phyloP scores from a whole-genome alignment of 2,888 invertebrate species.

The Drosophila recens region DNA sequence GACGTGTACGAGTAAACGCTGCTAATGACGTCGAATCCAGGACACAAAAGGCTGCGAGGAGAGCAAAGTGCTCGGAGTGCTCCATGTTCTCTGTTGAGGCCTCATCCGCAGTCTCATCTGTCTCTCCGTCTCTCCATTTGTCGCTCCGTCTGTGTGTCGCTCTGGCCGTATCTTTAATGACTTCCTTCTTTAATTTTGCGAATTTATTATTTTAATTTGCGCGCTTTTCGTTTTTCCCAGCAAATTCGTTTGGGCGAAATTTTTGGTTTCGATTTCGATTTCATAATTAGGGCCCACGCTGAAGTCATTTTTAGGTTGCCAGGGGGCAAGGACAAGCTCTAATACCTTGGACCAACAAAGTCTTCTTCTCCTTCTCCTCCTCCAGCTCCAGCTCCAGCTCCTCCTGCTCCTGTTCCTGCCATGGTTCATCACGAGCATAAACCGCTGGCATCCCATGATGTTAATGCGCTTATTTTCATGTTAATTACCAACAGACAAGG shows the following conservation, averaged over 20 bases:
- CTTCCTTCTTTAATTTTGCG: slow-evolving; percentile 70
- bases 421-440: slow-evolving; percentile 40
- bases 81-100: slow-evolving; percentile 29
- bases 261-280: slow-evolving; percentile 69
- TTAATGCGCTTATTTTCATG: slow-evolving; percentile 77
- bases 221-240: slow-evolving; percentile 57
- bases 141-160: slow-evolving; percentile 4
- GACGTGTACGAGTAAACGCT: slow-evolving; percentile 77
- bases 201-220: slow-evolving; percentile 81
- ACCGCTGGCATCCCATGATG: slow-evolving; percentile 58
- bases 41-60: slow-evolving; percentile 56
- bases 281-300: slow-evolving; percentile 59
- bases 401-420: background rate
- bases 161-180: slow-evolving; percentile 59
- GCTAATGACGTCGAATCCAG: slow-evolving; percentile 74
- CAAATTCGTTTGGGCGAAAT: slow-evolving; percentile 39
- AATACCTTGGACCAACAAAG: slow-evolving; percentile 17
- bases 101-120: slow-evolving; percentile 25
- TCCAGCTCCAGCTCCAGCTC: no score
- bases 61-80: background rate
- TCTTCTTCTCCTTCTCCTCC: background rate
- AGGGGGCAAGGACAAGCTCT: slow-evolving; percentile 34
- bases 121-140: background rate
- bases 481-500: slow-evolving; percentile 76
- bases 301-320: slow-evolving; percentile 50